These are phyloP conservation scores for Ellobium chinense DNA, from an alignment of 2,888 invertebrate species.

Conservation along the genomic window DNA sequence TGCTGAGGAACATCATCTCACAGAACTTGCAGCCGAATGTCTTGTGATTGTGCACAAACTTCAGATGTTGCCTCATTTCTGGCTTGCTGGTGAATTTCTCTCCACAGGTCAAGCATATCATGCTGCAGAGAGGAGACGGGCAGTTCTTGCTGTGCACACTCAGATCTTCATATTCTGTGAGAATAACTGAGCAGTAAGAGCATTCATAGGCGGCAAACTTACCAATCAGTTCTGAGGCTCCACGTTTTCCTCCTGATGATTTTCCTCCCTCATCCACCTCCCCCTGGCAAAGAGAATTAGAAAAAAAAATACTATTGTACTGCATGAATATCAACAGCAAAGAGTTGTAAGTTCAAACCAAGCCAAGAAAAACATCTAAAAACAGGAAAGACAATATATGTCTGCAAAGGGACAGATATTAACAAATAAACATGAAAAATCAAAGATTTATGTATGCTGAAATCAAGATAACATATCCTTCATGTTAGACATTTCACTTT, in stretches of 20 bases:
- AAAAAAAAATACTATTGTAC: constrained; percentile 18
- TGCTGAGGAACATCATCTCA: constrained; percentile 43
- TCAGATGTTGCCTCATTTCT: constrained; percentile 41
- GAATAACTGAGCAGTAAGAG: constrained; percentile 42
- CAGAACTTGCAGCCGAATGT: constrained; percentile 44
- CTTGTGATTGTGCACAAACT: constrained; percentile 37
- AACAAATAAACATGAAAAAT: too few species aligned
- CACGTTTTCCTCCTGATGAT: constrained; percentile 25
- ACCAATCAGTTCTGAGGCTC: constrained; percentile 40
- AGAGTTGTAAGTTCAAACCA: too few species aligned
- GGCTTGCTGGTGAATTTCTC: constrained; percentile 42
- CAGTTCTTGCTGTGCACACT: constrained; percentile 40
- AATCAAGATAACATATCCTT: too few species aligned
- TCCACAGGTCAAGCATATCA: constrained; percentile 47
- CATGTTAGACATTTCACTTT: too few species aligned
- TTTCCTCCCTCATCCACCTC: constrained; percentile 9
- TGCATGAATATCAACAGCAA: too few species aligned
- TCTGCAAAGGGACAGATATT: too few species aligned
- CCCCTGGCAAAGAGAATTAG: constrained; percentile 34
- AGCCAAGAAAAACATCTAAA: too few species aligned
- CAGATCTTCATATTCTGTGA: constrained; percentile 35
- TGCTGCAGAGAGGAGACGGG: constrained; percentile 38
- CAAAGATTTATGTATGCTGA: too few species aligned
- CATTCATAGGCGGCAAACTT: constrained; percentile 46
- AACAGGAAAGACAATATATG: too few species aligned